A percentile compares a stretch with the other conserved stretches of the same genome.
Conservation (phyloP, 2,113 vertebrate genomes). For the Aphyosemion australe region DNA sequence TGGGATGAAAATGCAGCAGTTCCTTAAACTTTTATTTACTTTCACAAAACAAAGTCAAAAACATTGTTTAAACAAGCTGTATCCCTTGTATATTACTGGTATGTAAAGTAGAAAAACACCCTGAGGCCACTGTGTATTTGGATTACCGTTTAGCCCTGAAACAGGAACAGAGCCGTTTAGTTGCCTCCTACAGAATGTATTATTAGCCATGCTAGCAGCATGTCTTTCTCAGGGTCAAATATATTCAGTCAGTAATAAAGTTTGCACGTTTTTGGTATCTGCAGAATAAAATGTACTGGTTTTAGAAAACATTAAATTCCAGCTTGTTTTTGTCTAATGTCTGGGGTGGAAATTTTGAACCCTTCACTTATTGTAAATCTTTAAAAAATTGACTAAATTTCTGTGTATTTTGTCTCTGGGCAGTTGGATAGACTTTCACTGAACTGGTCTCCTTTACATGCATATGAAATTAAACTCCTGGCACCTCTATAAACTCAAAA, state of each 20-base stretch:
- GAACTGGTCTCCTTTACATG: not conserved
- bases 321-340: too few relatives aligned
- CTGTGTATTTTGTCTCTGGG: not conserved
- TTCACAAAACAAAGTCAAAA: not conserved
- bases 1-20: not conserved
- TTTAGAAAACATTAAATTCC: not conserved
- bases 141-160: constrained; percentile 10
- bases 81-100: too few relatives aligned
- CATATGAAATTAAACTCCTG: not conserved
- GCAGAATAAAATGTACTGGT: not conserved
- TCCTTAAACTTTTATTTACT: not conserved
- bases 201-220: too few relatives aligned
- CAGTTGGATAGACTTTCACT: not conserved
- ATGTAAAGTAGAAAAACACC: not conserved
- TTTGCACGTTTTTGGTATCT: not conserved
- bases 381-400: not conserved
- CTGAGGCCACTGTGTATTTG: not conserved
- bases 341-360: too few relatives aligned
- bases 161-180: not conserved
- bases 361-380: not conserved
- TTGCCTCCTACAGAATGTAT: too few relatives aligned
- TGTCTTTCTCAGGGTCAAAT: not conserved
- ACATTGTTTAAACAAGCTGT: too few relatives aligned
- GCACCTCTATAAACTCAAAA: not conserved
- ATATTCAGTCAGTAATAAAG: not conserved